Percentiles rank a stretch among this genome's conserved stretches.
phyloP scores from a whole-genome alignment of 1,140 invertebrate species.

The Camponotus vicinus region DNA sequence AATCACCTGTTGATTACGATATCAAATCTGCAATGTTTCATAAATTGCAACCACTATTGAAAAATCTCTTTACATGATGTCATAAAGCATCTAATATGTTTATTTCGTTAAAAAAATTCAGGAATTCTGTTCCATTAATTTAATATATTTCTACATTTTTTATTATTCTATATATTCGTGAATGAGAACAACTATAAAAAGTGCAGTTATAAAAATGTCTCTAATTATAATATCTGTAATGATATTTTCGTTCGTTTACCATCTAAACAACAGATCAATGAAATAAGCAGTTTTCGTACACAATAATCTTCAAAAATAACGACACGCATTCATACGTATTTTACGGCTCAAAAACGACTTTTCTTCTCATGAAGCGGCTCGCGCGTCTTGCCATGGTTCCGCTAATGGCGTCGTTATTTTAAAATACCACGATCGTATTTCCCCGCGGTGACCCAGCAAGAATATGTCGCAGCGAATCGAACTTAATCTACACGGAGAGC shows the following conservation, averaged over 20 bases:
- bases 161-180: too few species aligned
- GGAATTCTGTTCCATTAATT: neutral
- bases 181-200: neutral
- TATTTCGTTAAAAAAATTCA: too few species aligned
- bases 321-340: slow-evolving; percentile 16
- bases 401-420: slow-evolving; percentile 85
- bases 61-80: neutral
- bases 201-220: neutral
- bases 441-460: slow-evolving; percentile 69
- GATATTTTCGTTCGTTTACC: neutral
- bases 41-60: neutral
- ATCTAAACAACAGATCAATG: neutral
- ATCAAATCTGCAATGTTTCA: neutral
- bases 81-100: neutral
- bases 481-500: slow-evolving; percentile 79
- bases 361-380: slow-evolving; percentile 42
- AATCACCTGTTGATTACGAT: slow-evolving; percentile 59
- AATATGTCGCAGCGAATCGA: slow-evolving; percentile 81
- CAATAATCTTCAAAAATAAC: slow-evolving; percentile 33
- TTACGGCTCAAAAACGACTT: slow-evolving; percentile 43
- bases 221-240: neutral
- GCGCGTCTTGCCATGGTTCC: slow-evolving; percentile 67
- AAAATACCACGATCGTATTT: slow-evolving; percentile 84
- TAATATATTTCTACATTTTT: neutral
- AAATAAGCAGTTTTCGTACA: slow-evolving; percentile 10